Evolutionary conservation across 1,140 invertebrate genomes (phyloP), one percentile per base, ranked within the genome.

Genomic region (Musca vetustissima): DNA sequence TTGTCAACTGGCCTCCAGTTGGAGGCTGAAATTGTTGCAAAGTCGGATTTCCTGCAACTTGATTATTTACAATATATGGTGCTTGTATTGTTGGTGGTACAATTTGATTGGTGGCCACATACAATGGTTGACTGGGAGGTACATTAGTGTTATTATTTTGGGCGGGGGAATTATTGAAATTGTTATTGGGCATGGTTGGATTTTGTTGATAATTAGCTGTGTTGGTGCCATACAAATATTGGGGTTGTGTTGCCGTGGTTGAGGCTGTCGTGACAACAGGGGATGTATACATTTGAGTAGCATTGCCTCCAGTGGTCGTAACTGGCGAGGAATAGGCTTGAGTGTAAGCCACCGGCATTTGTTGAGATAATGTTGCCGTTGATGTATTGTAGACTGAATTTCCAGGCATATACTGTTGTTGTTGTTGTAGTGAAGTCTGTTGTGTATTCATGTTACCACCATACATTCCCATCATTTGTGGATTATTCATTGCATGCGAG

Each of bases 341-440:
- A 13, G 32, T 48, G 25, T 36, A 61, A 19, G 36, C 36, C 36
- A 43, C 36, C 6, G 13, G 49, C 19, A 13, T 69, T 65, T 15
- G 50, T 9, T 4, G 36, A 11, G 13, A 24, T 4, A 48, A 19
- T 32, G 22, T 25, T 19, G 50, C n/a, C 1, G 24, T 17, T 11
- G 50, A 4, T 14, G 55, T 32, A 19, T 21, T 65, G 11, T 43
- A 43, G 13, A 43, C 36, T 14, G 47, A 2, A 15, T 24, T 50
- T 14, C 47, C 72, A 71, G 59, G 57, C 50, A 69, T 66, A 25
- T 43, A 55, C 36, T 24, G 21, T 25, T 6, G 55, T 22, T 21
- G 76, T 73, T 82, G 21, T 25, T 6, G 55, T 22, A 82, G 79
- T 0, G 79, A 78, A 55, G 82, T 75, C 15, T 28, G 24, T 24